Base-by-base conservation (phyloP, 2,888 invertebrate genomes). In the Anthrax anthrax region DNA sequence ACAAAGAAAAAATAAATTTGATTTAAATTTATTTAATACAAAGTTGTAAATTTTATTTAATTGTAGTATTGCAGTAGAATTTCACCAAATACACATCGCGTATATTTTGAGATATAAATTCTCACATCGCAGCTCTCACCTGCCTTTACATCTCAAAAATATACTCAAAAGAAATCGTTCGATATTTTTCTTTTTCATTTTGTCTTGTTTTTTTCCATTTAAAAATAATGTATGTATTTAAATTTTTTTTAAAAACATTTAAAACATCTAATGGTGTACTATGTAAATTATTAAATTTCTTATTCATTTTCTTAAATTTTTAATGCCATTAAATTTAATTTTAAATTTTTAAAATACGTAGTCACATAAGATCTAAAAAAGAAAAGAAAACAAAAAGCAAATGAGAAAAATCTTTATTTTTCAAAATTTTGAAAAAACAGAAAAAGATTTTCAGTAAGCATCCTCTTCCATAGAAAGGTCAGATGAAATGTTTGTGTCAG, bases 401-500 rank as follows among this genome's bases (percentile, higher is more conserved):
- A n/a, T n/a, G n/a, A n/a, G n/a, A n/a, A n/a, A n/a, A n/a, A n/a
- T n/a, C 34, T 34, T 34, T 34, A 1, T 34, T 34, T 14, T 12
- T 14, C 12, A 12, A 34, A 27, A 13, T 2, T 34, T 34, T 34
- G 13, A 4, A 39, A 44, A 23, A n/a, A n/a, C n/a, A n/a, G 5
- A 23, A 23, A 23, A 6, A 23, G 5, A 23, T 6, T 8, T 46
- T 58, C 57, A 64, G 51, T 67, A 76, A 56, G 81, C 83, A 59
- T 86, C 87, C 70, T 88, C 88, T 62, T 88, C 88, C 86, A 88
- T 87, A 14, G 84, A 78, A 61, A 88, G 84, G 64, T 88, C 87
- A 55, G 77, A 78, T 46, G 76, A 75, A 55, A 82, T 77, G 39
- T 84, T 84, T 42, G 85, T 85, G 68, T 88, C 88, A 53, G 80